Percentiles rank a stretch among this genome's conserved stretches.
These are phyloP conservation scores for Leptinotarsa texana DNA, from an alignment of 1,140 invertebrate species.

Conservation along the genomic window DNA sequence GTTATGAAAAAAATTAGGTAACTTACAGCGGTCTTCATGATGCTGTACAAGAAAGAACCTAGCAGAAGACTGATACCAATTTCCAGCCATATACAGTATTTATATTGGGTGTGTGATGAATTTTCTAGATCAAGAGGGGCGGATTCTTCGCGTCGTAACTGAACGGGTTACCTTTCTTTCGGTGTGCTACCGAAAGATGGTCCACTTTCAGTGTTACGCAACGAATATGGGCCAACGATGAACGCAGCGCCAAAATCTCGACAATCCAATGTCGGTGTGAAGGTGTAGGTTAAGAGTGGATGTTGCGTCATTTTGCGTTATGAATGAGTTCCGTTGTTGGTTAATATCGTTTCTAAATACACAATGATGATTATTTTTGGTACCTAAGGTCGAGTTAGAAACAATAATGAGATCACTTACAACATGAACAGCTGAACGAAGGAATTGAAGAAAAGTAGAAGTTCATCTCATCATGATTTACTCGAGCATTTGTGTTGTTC, in stretches of 20 bases:
- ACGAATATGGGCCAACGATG: conserved; percentile 2
- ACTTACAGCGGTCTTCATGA: conserved; percentile 45
- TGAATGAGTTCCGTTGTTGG: background rate
- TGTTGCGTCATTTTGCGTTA: background rate
- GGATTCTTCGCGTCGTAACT: conserved; percentile 28
- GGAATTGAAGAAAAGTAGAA: too few species aligned
- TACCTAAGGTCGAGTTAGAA: too few species aligned
- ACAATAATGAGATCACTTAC: too few species aligned
- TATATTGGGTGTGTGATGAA: conserved; percentile 28
- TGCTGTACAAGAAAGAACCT: conserved; percentile 35
- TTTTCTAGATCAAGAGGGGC: conserved; percentile 26
- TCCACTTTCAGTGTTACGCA: conserved; percentile 35
- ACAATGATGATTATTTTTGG: too few species aligned
- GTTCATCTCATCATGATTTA: too few species aligned
- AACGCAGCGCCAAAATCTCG: background rate
- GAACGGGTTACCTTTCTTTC: conserved; percentile 31
- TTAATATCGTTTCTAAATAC: too few species aligned
- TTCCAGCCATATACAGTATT: conserved; percentile 28
- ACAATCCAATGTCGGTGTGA: background rate
- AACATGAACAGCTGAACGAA: too few species aligned
- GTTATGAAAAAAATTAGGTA: background rate
- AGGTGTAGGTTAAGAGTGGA: background rate
- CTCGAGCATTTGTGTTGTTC: too few species aligned
- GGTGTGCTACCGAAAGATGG: conserved; percentile 35
- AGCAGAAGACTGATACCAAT: conserved; percentile 46